phyloP scores from a whole-genome alignment of 2,888 invertebrate species.

The Drosophila ochracea region DNA sequence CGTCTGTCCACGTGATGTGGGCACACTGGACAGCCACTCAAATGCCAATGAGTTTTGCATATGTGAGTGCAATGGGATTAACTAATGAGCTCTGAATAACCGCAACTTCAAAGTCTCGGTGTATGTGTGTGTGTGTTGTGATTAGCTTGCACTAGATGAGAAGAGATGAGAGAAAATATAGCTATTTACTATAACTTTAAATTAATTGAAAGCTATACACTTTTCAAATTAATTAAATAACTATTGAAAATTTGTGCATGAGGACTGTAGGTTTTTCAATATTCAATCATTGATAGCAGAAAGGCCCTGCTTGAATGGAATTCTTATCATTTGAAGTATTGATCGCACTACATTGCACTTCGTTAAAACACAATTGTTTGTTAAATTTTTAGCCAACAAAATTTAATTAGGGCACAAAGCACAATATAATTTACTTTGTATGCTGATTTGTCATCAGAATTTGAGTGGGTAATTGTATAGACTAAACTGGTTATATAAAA shows the following conservation, averaged over 20 bases:
- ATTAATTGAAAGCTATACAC: neutral
- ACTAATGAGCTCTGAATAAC: constrained; percentile 37
- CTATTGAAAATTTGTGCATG: neutral
- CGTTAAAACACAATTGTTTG: no score
- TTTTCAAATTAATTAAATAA: neutral
- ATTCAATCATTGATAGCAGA: neutral
- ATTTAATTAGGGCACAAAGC: neutral
- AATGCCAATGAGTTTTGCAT: constrained; percentile 58
- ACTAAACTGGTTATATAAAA: neutral
- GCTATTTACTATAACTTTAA: neutral
- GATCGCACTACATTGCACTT: no score
- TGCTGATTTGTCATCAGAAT: neutral
- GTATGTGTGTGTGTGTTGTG: neutral
- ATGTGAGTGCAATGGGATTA: constrained; percentile 49
- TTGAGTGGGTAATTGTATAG: neutral
- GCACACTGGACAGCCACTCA: constrained; percentile 30
- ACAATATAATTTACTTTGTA: neutral
- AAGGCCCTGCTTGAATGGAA: neutral
- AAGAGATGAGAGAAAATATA: neutral
- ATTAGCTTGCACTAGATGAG: constrained; percentile 13
- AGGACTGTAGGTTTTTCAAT: neutral
- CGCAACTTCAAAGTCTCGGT: constrained; percentile 16
- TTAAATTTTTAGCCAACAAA: neutral
- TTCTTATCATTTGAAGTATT: neutral
- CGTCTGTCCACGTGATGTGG: constrained; percentile 33